phyloP scores from a whole-genome alignment of 2,888 invertebrate genomes.

The Phania funesta region DNA sequence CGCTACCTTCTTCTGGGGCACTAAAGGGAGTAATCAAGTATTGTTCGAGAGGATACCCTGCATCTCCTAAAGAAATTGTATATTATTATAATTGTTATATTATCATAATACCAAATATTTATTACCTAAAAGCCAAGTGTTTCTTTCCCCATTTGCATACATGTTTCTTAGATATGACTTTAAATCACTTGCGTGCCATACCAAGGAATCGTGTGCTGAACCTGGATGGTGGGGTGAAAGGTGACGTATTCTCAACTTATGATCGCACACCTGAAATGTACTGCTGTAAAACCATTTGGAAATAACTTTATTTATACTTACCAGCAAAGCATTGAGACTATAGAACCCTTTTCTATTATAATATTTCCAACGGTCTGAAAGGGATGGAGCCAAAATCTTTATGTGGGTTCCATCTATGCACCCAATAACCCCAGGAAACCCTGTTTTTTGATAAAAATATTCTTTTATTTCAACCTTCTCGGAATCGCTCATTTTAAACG shows the following conservation, averaged over 20 bases:
- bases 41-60: not conserved
- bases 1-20: conserved; percentile 6
- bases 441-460: conserved; percentile 1
- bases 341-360: not conserved
- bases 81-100: not conserved
- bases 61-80: conserved; percentile 6
- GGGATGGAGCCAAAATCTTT: not conserved
- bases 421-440: not conserved
- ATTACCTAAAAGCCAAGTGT: not conserved
- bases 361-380: not conserved
- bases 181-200: conserved; percentile 1
- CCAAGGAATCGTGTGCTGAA: conserved; percentile 19
- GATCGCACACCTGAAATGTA: not conserved
- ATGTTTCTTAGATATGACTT: conserved; percentile 1
- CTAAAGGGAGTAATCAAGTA: conserved; percentile 13
- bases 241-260: conserved; percentile 10
- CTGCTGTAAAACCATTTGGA: not conserved
- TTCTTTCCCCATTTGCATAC: no score
- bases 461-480: not conserved
- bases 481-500: not conserved
- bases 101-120: not conserved
- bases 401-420: not conserved
- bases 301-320: not conserved
- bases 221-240: conserved; percentile 12
- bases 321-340: not conserved